Evolutionary conservation across 2,797 vertebrate genomes (phyloP), one percentile per base, ranked within the genome.

Genomic region (Cheracebus regulus): DNA sequence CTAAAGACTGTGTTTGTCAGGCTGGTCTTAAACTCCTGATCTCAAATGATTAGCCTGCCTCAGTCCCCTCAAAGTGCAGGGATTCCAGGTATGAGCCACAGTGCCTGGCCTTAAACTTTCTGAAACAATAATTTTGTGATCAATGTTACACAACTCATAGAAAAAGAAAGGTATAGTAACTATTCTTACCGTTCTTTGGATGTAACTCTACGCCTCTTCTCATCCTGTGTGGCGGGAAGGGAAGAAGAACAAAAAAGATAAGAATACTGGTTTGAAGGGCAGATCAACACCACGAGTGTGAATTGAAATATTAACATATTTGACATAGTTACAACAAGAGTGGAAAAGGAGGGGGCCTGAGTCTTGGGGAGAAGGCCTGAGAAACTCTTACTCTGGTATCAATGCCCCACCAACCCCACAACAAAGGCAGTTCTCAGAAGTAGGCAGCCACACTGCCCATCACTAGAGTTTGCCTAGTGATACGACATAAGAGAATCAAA

Each of bases 191-290:
- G 98, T 26, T 99, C 99, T 97, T 98, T 98, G 1, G 98, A 96
- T 76, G 99, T 99, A 12, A 99, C 98, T 98, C 99, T 99, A 11
- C 99, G 98, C 94, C 99, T 99, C 94, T 99, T 99, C 98, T 99
- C 99, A 4, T 99, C 99, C 78, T 98, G 99, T 12, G 99, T 99
- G 95, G 20, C 96, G 57, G n/a, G 41, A 78, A 92, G 87, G 81
- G 83, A 30, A n/a, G 12, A 50, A 0, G 0, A 64, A 72, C 2
- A 52, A 70, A 67, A 93, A 84, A 50, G 20, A 48, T 14, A 75
- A 73, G 33, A 67, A 57, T 15, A 58, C n/a, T 88, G 72, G 41
- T 92, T 92, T 93, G 15, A 81, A 85, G 83, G 13, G 78, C 61
- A 82, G n/a, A 57, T 57, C 36, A 82, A 84, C 24, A 33, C 33